Conservation (phyloP, 2,113 vertebrate genomes). For the Excalfactoria chinensis region DNA sequence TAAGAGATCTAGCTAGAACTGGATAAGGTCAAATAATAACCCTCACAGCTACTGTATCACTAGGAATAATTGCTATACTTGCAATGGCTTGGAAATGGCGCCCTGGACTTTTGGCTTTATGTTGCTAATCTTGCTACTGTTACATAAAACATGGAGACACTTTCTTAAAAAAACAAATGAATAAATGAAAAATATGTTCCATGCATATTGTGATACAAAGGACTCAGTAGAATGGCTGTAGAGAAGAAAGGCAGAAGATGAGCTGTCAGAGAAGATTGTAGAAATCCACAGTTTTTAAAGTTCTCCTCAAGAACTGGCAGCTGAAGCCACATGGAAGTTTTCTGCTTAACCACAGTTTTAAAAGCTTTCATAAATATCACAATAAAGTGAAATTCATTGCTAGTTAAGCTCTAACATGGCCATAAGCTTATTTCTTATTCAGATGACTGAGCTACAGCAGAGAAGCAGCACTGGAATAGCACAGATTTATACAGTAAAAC, state of each 20-base stretch:
- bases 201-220: neutral
- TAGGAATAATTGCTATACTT: constrained; percentile 80
- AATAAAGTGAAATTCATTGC: constrained; percentile 77
- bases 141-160: neutral
- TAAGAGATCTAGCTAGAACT: constrained; percentile 73
- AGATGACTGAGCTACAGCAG: constrained; percentile 53
- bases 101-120: constrained; percentile 39
- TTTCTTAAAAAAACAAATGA: neutral
- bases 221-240: neutral
- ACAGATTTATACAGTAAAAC: constrained; percentile 65
- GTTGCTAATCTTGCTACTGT: constrained; percentile 39
- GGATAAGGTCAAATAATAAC: constrained; percentile 60
- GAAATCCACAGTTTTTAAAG: constrained; percentile 26
- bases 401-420: constrained; percentile 71
- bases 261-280: neutral
- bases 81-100: constrained; percentile 49
- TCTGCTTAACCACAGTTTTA: constrained; percentile 68
- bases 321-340: constrained; percentile 51
- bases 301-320: constrained; percentile 67
- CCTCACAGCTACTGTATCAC: constrained; percentile 79
- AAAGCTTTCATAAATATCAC: constrained; percentile 78
- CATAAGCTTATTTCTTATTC: constrained; percentile 73
- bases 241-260: neutral
- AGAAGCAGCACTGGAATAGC: constrained; percentile 28
- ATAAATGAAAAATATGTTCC: neutral